Base-by-base conservation (phyloP, 2,113 vertebrate species). In the Myrmecophaga tridactyla region DNA sequence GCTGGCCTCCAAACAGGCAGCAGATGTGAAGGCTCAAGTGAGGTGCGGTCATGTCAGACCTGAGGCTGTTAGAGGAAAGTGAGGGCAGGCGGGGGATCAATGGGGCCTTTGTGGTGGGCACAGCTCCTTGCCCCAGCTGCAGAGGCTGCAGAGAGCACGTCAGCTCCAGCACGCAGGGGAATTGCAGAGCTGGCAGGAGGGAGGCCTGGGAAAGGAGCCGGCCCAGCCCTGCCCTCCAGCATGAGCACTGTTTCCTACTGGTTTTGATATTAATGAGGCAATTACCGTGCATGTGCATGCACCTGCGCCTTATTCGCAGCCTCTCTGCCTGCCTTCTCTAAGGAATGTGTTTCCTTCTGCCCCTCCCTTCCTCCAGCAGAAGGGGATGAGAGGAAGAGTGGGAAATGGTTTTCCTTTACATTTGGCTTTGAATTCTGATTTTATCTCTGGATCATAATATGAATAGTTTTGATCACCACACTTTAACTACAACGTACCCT, bases 261-360 rank as follows among this genome's bases (percentile, higher is more conserved):
- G 72, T 27, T 67, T 43, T 63, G 41, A 63, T 86, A 34, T 92
- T 36, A 90, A 83, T 80, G 81, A 92, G 70, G 51, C 78, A 48
- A 96, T 94, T 90, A 70, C 1, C 51, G 43, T 41, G 58, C 0
- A 0, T 43, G 29, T 17, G 73, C n/a, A 41, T 51, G 76, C 76
- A 89, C 88, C 90, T 94, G 93, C 53, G 85, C 69, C 43, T 72
- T 39, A 11, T n/a, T 60, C 67, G 56, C 72, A 48, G 75, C 65
- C 58, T 43, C 62, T 63, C 72, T 72, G 39, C 8, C 21, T 60
- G 25, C 77, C 73, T 96, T 46, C 31, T 63, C 69, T 15, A 69
- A 73, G 75, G 15, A 18, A 3, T 7, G 90, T 65, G 53, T 14
- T 36, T 72, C 63, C 5, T 13, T 21, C 17, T 46, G 39, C 17